These are phyloP conservation scores for Diceros bicornis DNA, from an alignment of 2,797 vertebrate species.

Conservation along the genomic window DNA sequence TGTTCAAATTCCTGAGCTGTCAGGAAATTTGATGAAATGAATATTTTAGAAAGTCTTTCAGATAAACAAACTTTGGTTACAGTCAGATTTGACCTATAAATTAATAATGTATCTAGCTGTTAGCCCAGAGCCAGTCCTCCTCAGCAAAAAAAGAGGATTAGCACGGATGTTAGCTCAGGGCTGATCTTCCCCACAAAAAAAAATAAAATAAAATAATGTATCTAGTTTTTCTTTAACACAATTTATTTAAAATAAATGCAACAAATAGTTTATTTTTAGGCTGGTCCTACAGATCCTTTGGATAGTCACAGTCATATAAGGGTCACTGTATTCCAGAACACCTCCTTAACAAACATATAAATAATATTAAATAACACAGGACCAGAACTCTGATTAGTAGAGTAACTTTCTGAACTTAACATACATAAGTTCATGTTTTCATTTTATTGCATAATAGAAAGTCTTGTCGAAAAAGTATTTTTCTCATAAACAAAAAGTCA, in stretches of 20 bases:
- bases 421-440: not conserved
- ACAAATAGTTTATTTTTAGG: conserved; percentile 48
- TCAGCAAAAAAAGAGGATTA: too few relatives aligned
- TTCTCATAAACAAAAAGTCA: conserved; percentile 29
- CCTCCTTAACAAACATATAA: conserved; percentile 16
- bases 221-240: not conserved
- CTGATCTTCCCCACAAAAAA: too few relatives aligned
- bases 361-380: not conserved
- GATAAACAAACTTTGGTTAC: not conserved
- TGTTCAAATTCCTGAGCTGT: conserved; percentile 12
- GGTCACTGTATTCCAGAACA: not conserved
- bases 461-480: not conserved
- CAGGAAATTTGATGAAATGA: not conserved
- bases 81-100: conserved; percentile 7
- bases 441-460: not conserved
- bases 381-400: not conserved
- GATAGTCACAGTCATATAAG: not conserved
- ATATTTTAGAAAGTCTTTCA: conserved; percentile 58
- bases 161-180: too few relatives aligned
- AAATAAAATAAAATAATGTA: not conserved
- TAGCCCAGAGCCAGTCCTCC: too few relatives aligned
- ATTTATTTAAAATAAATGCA: conserved; percentile 50
- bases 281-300: not conserved
- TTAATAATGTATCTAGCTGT: not conserved
- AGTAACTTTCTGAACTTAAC: conserved; percentile 29